Percentiles rank a stretch among this genome's conserved stretches.
Conservation (phyloP, 2,797 vertebrate species). For the Octomys mimax region DNA sequence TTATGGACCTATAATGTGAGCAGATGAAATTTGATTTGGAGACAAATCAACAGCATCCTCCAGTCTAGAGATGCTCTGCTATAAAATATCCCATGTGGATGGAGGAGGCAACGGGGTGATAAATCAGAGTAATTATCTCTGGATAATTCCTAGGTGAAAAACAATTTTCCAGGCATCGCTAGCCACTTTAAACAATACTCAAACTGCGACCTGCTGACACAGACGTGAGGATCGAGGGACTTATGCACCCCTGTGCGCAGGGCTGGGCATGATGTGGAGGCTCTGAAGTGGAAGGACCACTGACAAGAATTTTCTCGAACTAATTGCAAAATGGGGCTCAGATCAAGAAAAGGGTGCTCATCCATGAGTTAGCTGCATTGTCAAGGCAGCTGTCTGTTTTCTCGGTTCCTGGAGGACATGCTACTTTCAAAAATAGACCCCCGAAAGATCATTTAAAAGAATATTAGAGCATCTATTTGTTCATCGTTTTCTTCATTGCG, state of each 20-base stretch:
- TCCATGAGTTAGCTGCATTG: rapidly evolving
- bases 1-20: background rate
- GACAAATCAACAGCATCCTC: background rate
- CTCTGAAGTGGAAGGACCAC: background rate
- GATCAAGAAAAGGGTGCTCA: background rate
- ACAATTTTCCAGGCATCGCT: background rate
- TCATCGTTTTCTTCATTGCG: background rate
- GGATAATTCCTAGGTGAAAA: background rate
- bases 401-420: rapidly evolving
- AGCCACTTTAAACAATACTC: background rate
- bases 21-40: background rate
- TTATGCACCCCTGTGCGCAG: background rate
- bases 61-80: background rate
- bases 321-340: background rate
- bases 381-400: background rate
- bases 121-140: background rate
- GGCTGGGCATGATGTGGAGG: background rate
- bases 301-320: background rate
- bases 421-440: background rate
- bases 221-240: background rate
- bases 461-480: background rate
- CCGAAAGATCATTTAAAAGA: too few species aligned
- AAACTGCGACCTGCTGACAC: background rate
- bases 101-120: background rate
- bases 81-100: background rate